Base-by-base conservation (phyloP, 1,140 invertebrate species). In the Drosophila serrata region DNA sequence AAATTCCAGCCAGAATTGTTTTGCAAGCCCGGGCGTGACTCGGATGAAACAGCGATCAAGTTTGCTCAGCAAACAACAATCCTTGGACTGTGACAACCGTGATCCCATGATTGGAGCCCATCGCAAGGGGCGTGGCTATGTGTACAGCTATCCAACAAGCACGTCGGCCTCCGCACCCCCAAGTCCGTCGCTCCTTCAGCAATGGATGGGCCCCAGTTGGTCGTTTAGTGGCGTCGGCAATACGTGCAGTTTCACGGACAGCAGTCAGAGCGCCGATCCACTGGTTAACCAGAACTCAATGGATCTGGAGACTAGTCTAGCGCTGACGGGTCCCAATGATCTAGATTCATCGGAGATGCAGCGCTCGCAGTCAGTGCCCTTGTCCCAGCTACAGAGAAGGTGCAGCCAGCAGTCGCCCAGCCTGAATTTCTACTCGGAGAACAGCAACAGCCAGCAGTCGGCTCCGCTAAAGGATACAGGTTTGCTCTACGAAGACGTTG, bases 1-100 rank as follows among this genome's bases (percentile, higher is more conserved):
- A 13, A 48, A 35, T 58, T 6, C 79, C 31, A 76, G 40, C 37
- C 74, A 62, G 15, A 97, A 96, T 91, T 97, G 96, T 3, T 98
- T 98, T 91, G 96, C 97, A 3, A 97, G 97, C 79, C 97, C 97
- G 1, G 93, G 96, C 24, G 95, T 96, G 68, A 97, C 96, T 2
- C 96, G 96, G 15, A 87, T 82, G 78, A 81, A 82, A 1, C 93
- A 96, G 6, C 78, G 81, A 15, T 61, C 64, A 6, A 81, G 45
- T 43, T 19, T 90, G 37, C 51, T 92, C 1, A 90, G 75, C 49
- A 92, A 92, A 19, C 91, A 92, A 35, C 82, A 91, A 60, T 91
- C 91, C 0, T 42, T 93, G 19, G 91, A 92, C 45, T 86, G 79
- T 43, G 91, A 88, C 56, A 72, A 79, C 42, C 75, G 82, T 6